Conservation (phyloP, 2,113 vertebrate genomes). For the Muntiacus reevesi region DNA sequence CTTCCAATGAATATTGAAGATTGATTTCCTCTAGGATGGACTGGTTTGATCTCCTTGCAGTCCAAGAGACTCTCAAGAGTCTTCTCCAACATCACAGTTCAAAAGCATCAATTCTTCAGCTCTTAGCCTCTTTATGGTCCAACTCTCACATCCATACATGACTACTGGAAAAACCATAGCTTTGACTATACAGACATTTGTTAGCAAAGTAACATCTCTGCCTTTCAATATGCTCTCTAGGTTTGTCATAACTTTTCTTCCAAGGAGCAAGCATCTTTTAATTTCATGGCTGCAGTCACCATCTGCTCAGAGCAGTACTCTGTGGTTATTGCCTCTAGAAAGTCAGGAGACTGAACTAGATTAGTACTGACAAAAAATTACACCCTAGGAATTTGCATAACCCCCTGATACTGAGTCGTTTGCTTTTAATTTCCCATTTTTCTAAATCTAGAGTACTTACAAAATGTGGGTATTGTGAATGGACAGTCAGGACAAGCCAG, state of each 20-base stretch:
- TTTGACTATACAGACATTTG: not conserved
- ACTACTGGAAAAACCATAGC: not conserved
- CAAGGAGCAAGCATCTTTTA: not conserved
- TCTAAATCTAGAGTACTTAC: not conserved
- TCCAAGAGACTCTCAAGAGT: not conserved
- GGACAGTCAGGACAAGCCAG: not conserved
- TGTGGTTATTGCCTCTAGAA: not conserved
- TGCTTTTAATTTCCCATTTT: slow-evolving; percentile 26
- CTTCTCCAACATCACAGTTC: not conserved
- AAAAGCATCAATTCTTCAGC: not conserved
- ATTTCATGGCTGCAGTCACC: not conserved
- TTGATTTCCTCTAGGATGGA: not conserved
- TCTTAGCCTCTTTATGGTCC: not conserved
- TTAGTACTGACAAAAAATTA: not conserved
- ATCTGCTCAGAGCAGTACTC: not conserved
- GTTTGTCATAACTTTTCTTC: not conserved
- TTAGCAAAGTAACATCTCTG: not conserved
- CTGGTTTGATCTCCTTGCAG: not conserved
- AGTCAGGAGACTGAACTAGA: not conserved
- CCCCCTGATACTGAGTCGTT: not conserved
- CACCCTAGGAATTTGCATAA: not conserved
- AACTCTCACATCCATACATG: not conserved
- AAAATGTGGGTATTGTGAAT: not conserved
- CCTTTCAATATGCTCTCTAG: not conserved
- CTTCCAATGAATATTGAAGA: not conserved